Conservation (phyloP, 2,113 vertebrate genomes). For the Cyanistes caeruleus region DNA sequence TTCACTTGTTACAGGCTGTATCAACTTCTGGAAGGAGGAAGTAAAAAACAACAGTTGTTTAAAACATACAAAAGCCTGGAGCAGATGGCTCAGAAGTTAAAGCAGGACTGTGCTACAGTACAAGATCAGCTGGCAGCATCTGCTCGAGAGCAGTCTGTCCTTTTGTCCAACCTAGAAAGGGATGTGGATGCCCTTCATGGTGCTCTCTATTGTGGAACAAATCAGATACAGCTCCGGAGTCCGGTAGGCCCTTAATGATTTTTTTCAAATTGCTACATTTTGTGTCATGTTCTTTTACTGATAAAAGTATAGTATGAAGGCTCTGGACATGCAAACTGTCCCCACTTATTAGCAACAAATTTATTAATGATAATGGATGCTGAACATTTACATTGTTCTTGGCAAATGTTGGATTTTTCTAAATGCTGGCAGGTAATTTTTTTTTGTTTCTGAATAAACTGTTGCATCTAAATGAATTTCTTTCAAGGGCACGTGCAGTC, state of each 20-base stretch:
- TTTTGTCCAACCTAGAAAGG: constrained; percentile 70
- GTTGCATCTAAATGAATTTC: background rate
- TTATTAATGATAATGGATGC: background rate
- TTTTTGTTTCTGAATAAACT: background rate
- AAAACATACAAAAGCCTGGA: constrained; percentile 83
- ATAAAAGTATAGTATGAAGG: background rate
- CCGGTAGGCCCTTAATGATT: constrained; percentile 73
- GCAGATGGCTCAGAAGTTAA: constrained; percentile 76
- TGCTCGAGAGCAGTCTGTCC: constrained; percentile 72
- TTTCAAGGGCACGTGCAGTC: background rate
- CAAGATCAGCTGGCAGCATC: constrained; percentile 73
- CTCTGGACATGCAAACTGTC: background rate
- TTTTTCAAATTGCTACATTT: background rate
- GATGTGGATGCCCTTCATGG: constrained; percentile 77
- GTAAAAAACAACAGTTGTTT: constrained; percentile 80
- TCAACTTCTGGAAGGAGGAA: constrained; percentile 81
- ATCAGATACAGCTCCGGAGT: constrained; percentile 80
- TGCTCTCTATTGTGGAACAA: constrained; percentile 79
- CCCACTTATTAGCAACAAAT: background rate
- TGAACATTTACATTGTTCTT: background rate
- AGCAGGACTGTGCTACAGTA: constrained; percentile 68
- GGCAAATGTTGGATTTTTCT: background rate
- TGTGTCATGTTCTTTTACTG: background rate
- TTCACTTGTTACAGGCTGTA: constrained; percentile 80
- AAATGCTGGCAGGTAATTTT: background rate